phyloP scores from a whole-genome alignment of 1,140 invertebrate species.

The Hermetia illucens region DNA sequence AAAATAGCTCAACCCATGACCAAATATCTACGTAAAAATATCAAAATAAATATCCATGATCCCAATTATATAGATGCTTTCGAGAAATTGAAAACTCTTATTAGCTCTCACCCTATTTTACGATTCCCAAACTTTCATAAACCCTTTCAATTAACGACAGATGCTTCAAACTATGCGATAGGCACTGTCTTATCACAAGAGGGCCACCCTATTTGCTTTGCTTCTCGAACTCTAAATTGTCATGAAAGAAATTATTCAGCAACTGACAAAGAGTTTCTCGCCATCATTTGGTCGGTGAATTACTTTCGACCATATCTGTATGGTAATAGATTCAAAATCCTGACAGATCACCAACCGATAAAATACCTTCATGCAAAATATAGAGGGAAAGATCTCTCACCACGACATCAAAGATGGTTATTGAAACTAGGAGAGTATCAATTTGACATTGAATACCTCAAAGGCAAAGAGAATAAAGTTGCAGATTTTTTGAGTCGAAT shows the following conservation, averaged over 20 bases:
- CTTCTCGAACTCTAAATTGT: constrained; percentile 25
- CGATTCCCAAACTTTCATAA: constrained; percentile 2
- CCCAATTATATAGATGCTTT: constrained; percentile 2
- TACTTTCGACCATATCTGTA: too few relatives aligned
- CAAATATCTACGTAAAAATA: constrained; percentile 5
- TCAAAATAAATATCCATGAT: constrained; percentile 1
- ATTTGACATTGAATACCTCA: too few relatives aligned
- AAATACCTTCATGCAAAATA: too few relatives aligned
- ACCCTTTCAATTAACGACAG: constrained; percentile 4
- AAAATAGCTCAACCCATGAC: constrained; percentile 12
- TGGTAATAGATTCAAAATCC: too few relatives aligned
- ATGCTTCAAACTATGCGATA: constrained; percentile 6
- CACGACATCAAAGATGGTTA: too few relatives aligned
- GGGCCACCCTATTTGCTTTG: constrained; percentile 23
- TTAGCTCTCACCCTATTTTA: constrained; percentile 4
- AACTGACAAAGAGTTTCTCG: too few relatives aligned
- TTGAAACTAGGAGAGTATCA: too few relatives aligned
- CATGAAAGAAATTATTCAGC: constrained; percentile 28
- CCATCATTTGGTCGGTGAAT: too few relatives aligned
- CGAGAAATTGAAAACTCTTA: constrained; percentile 5
- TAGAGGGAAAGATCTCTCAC: too few relatives aligned
- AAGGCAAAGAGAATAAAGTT: too few relatives aligned
- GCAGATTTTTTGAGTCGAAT: too few relatives aligned
- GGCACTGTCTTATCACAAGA: constrained; percentile 20
- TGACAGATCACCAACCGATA: too few relatives aligned